A percentile compares a stretch with the other conserved stretches of the same genome.
phyloP scores from a whole-genome alignment of 2,888 invertebrate genomes.

The Dendrolimus pini region DNA sequence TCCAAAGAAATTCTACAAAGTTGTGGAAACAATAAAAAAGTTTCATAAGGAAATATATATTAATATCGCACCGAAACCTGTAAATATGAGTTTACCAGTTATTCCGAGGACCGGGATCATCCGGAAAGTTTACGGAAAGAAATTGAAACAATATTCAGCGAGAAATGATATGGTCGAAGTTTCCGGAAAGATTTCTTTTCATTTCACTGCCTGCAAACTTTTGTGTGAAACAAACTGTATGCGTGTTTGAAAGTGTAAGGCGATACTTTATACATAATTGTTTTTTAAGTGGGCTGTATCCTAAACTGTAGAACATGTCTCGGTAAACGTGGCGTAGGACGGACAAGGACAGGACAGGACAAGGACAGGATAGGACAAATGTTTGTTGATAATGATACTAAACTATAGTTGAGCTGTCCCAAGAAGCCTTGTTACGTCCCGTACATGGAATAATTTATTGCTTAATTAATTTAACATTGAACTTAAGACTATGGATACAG shows the following conservation, averaged over 20 bases:
- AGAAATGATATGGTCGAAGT: slow-evolving; percentile 9
- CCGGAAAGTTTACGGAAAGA: slow-evolving; percentile 8
- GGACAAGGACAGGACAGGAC: too few relatives aligned
- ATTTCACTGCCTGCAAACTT: neutral
- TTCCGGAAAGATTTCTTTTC: slow-evolving; percentile 1
- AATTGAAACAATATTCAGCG: slow-evolving; percentile 19
- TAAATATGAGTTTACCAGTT: slow-evolving; percentile 24
- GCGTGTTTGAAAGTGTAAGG: neutral
- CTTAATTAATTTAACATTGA: too few relatives aligned
- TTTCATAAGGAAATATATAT: slow-evolving; percentile 20
- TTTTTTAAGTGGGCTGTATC: too few relatives aligned
- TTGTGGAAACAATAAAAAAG: slow-evolving; percentile 28
- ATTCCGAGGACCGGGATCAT: slow-evolving; percentile 15
- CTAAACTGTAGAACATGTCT: too few relatives aligned
- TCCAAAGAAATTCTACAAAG: slow-evolving; percentile 17
- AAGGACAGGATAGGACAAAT: too few relatives aligned
- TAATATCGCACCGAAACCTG: slow-evolving; percentile 24
- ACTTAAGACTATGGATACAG: too few relatives aligned
- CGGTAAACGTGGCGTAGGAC: too few relatives aligned
- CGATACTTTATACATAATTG: too few relatives aligned
- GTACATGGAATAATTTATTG: too few relatives aligned
- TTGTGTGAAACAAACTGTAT: neutral
- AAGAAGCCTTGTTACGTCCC: too few relatives aligned
- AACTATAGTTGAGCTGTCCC: too few relatives aligned
- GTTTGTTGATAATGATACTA: too few relatives aligned